A percentile compares a stretch with the other conserved stretches of the same genome.
phyloP scores from a whole-genome alignment of 2,797 vertebrate species.

The Anguilla obscura region DNA sequence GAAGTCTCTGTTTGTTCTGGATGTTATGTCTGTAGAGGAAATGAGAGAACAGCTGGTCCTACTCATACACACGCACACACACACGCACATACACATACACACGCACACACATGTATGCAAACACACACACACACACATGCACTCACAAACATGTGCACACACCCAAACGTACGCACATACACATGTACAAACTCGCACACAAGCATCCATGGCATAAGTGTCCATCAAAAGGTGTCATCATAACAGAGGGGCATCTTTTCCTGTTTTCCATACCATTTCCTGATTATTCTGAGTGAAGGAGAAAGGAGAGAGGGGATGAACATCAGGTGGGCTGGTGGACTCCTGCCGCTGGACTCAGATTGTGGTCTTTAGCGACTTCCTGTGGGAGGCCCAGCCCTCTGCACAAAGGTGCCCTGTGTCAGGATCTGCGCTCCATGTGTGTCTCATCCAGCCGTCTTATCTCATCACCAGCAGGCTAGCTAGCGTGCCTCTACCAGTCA shows the following conservation, averaged over 20 bases:
- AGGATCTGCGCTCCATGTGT: neutral
- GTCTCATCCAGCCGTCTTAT: neutral
- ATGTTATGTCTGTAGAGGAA: constrained; percentile 30
- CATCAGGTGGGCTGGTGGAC: neutral
- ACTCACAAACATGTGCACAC: too few species aligned
- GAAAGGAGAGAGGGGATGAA: neutral
- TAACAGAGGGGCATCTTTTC: neutral
- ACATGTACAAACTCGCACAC: neutral
- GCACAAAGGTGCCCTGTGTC: neutral
- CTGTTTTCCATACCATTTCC: neutral
- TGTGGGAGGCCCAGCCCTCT: neutral
- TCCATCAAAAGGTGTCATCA: neutral
- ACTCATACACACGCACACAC: constrained; percentile 19
- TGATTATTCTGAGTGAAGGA: neutral
- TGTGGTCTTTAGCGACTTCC: neutral
- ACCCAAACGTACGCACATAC: neutral
- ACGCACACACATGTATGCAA: neutral
- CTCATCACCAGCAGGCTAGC: neutral
- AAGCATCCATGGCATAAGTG: neutral
- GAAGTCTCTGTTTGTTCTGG: constrained; percentile 29
- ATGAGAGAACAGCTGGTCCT: constrained; percentile 22
- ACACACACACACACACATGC: neutral
- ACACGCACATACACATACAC: neutral
- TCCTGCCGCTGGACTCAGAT: neutral
- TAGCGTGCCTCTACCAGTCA: neutral